A percentile compares a stretch with the other conserved stretches of the same genome.
These are phyloP conservation scores for Lithodes maja DNA, from an alignment of 2,888 invertebrate genomes.

Conservation along the genomic window DNA sequence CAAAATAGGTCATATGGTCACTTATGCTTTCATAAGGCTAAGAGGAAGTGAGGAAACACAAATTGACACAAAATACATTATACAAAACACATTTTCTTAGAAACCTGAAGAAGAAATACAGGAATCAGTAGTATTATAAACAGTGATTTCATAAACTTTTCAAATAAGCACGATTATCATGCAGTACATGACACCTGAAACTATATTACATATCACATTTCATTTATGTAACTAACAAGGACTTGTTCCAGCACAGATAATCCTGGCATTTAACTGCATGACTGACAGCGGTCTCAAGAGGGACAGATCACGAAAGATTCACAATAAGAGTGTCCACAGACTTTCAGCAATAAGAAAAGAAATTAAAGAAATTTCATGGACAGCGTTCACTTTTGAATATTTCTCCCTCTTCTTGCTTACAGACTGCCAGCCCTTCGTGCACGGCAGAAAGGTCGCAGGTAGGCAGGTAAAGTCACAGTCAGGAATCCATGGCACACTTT, in stretches of 20 bases:
- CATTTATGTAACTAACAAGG: conserved; percentile 46
- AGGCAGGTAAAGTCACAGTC: neutral
- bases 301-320: conserved; percentile 44
- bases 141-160: conserved; percentile 55
- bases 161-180: conserved; percentile 65
- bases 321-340: conserved; percentile 21
- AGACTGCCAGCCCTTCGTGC: conserved; percentile 38
- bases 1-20: conserved; percentile 44
- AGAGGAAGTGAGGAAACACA: conserved; percentile 60
- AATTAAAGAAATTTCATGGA: conserved; percentile 6
- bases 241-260: conserved; percentile 52
- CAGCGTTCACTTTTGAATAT: conserved; percentile 36
- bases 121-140: conserved; percentile 53
- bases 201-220: conserved; percentile 68
- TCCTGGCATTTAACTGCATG: conserved; percentile 52
- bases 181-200: conserved; percentile 66
- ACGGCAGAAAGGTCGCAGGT: conserved; percentile 28
- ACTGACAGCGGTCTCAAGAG: conserved; percentile 38
- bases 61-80: conserved; percentile 55
- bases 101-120: conserved; percentile 59
- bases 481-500: no score
- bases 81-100: conserved; percentile 50
- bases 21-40: conserved; percentile 45
- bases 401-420: conserved; percentile 22
- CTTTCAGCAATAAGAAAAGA: neutral